Evolutionary conservation across 2,113 vertebrate genomes (phyloP), one percentile per base, ranked within the genome.

Genomic region (Odocoileus virginianus): DNA sequence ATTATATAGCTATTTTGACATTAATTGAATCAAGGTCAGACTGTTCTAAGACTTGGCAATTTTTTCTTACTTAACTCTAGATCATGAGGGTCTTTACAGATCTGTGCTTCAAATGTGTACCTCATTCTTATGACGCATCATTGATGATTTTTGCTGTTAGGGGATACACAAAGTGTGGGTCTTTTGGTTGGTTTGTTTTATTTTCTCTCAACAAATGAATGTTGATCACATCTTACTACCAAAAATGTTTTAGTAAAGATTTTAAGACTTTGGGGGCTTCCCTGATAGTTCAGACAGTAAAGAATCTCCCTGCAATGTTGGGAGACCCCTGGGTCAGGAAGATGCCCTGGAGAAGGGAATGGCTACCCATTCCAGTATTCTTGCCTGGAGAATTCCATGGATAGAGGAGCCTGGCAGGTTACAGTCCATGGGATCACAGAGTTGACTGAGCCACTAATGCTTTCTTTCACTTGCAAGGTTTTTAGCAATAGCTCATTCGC

Each of bases 1-100:
- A 13, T 47, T 15, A 0, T 33, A 1, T 5, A 17, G 52, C 27
- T 47, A 1, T n/a, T 57, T 52, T 12, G 57, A 67, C 43, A 17
- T 43, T 47, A 23, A 76, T 1, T 12, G 58, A 87, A 45, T 82
- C 55, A 81, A 60, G 54, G 61, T 14, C 52, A 58, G 28, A 2
- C 14, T 57, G 5, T 60, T n/a, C 45, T 40, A 43, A 87, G 28
- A 45, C 55, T n/a, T 47, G 11, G 27, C 30, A 14, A 7, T 52
- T 71, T 52, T 21, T 36, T 47, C 71, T 36, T 4, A 6, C 27
- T 50, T 57, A 57, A 21, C 9, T 28, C 7, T 61, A 0, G 43
- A 17, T 74, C 6, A 3, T 17, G 54, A 50, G 5, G 79, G 14
- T 30, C 40, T 40, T 76, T 36, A 54, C 3, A 28, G 36, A 43